Evolutionary conservation across 1,140 invertebrate species (phyloP).

Genomic region (Drosophila grimshawi): DNA sequence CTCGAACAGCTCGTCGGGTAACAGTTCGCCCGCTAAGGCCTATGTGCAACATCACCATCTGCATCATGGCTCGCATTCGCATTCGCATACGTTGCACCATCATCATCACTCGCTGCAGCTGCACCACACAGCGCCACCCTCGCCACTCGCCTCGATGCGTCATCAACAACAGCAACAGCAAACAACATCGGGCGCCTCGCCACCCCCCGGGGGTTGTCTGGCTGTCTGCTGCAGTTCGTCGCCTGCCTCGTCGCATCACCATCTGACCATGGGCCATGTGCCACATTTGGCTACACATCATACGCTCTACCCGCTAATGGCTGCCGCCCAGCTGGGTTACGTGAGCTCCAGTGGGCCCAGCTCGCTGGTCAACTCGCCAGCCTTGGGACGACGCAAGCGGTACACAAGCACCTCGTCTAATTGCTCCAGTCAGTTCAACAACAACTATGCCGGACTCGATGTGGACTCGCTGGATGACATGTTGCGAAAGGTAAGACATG

Average conservation of each 20-base stretch:
- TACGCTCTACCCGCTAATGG: constrained; percentile 72
- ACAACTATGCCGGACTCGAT: constrained; percentile 90
- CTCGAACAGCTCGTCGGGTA: constrained; percentile 67
- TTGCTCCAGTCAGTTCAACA: constrained; percentile 86
- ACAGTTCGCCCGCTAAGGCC: constrained; percentile 60
- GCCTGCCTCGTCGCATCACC: constrained; percentile 43
- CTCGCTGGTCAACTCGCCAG: constrained; percentile 79
- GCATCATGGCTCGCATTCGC: constrained; percentile 55
- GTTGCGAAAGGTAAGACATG: constrained; percentile 90
- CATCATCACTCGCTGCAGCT: constrained; percentile 59
- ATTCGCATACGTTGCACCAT: constrained; percentile 50
- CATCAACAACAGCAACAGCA: constrained; percentile 44
- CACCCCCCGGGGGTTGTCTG: constrained; percentile 28
- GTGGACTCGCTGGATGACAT: constrained; percentile 93
- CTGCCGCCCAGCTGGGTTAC: constrained; percentile 61
- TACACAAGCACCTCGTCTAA: constrained; percentile 83
- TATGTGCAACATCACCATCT: constrained; percentile 63
- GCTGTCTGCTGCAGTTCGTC: constrained; percentile 60
- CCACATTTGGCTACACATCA: constrained; percentile 58
- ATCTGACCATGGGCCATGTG: constrained; percentile 47
- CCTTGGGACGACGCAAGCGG: constrained; percentile 76
- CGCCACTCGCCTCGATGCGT: constrained; percentile 60
- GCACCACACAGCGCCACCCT: constrained; percentile 71
- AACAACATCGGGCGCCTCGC: constrained; percentile 18
- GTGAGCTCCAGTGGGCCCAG: constrained; percentile 75